phyloP scores from a whole-genome alignment of 2,888 invertebrate species.

The Chrysolina americana region DNA sequence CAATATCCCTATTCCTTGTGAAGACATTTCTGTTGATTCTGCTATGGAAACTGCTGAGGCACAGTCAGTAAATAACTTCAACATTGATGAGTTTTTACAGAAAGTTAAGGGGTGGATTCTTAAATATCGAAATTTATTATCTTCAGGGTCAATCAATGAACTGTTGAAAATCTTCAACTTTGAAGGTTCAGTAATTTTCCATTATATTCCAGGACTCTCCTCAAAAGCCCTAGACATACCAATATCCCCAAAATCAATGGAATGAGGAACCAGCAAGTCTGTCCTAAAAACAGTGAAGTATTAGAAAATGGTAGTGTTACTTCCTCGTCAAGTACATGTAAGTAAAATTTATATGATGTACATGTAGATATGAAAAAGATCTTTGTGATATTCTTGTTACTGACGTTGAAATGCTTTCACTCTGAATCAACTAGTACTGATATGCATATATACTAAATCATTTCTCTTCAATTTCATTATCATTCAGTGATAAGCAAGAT shows the following conservation, averaged over 20 bases:
- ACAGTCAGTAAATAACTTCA: constrained; percentile 19
- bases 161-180: constrained; percentile 15
- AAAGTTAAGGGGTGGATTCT: too few species aligned
- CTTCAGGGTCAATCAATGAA: too few species aligned
- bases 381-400: too few species aligned
- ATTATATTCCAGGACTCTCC: constrained; percentile 22
- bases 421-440: not conserved
- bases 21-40: constrained; percentile 23
- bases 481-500: too few species aligned
- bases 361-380: not conserved
- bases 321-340: constrained; percentile 6
- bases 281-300: too few species aligned
- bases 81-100: constrained; percentile 17
- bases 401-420: not conserved
- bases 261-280: not conserved
- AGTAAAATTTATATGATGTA: not conserved
- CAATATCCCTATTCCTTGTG: constrained; percentile 20
- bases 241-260: not conserved
- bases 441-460: too few species aligned
- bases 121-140: too few species aligned
- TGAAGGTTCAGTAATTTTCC: constrained; percentile 27
- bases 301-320: not conserved
- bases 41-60: constrained; percentile 8
- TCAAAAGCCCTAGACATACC: constrained; percentile 16
- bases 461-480: too few species aligned